Evolutionary conservation across 1,140 invertebrate genomes (phyloP), one percentile per base, ranked within the genome.

Genomic region (Agrypnia vestita): DNA sequence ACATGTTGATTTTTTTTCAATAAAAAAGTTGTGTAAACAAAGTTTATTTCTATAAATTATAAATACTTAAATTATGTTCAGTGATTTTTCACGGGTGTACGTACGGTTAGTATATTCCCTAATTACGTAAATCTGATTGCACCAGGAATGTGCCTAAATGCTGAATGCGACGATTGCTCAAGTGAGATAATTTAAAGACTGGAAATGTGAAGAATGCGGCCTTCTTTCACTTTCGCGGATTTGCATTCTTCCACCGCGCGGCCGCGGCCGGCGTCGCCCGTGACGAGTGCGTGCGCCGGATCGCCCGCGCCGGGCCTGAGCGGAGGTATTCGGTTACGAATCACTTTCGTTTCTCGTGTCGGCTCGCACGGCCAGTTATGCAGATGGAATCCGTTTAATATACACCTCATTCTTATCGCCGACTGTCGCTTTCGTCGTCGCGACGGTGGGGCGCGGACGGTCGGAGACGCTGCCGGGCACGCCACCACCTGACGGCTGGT

Each of bases 311-410:
- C 69, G 69, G 69, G 53, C 69, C 69, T 73, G 69, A 10, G n/a
- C 13, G 8, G 19, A 53, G 49, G 69, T 35, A 73, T 73, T 55
- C 25, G 69, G 53, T 73, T 73, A 73, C 69, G 69, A 53, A 25
- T 55, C 69, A 73, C 69, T 73, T 73, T 73, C 69, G 69, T 55
- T 73, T 73, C 69, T 73, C 21, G 21, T 35, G 13, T 10, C 13
- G 56, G 67, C 49, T 51, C 47, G 49, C 51, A 43, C 69, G 69
- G 21, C 47, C 49, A 55, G 47, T 51, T 73, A 73, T 73, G 47
- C 49, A 73, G 69, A 73, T 73, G 51, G 69, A 73, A 73, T 73
- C 25, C 49, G 49, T 53, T 73, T 53, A 73, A 55, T 73, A 73
- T 53, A 73, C 47, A 73, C 69, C 35, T 73, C 69, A 55, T 73